phyloP scores from a whole-genome alignment of 2,797 vertebrate species.

The Characodon lateralis region DNA sequence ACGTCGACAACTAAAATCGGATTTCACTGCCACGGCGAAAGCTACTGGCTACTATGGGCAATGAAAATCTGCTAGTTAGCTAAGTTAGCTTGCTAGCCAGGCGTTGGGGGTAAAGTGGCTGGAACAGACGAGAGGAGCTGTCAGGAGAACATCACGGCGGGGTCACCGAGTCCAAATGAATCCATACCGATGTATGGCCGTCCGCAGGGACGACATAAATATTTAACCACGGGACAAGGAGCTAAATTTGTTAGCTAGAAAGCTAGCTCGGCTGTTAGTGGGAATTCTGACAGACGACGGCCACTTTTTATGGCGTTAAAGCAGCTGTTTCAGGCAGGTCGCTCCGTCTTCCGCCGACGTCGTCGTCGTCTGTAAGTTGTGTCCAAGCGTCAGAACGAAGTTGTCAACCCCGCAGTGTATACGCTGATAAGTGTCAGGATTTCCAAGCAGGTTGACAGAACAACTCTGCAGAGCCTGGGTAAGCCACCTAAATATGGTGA shows the following conservation, averaged over 20 bases:
- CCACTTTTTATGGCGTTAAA: constrained; percentile 63
- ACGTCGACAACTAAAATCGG: constrained; percentile 52
- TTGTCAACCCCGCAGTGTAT: constrained; percentile 50
- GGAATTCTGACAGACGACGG: constrained; percentile 68
- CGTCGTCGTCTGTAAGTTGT: constrained; percentile 14
- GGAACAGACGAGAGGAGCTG: constrained; percentile 47
- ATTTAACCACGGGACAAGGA: constrained; percentile 12
- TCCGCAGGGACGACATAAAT: constrained; percentile 40
- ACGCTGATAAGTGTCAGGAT: constrained; percentile 45
- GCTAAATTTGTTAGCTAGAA: constrained; percentile 48
- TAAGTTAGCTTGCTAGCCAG: constrained; percentile 63
- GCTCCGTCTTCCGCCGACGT: constrained; percentile 20
- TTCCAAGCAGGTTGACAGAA: constrained; percentile 69
- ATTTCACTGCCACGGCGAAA: constrained; percentile 51
- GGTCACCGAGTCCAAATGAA: constrained; percentile 45
- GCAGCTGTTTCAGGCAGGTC: constrained; percentile 35
- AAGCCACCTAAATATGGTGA: constrained; percentile 84
- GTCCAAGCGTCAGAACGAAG: constrained; percentile 10
- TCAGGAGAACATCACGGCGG: constrained; percentile 73
- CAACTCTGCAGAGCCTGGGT: constrained; percentile 73
- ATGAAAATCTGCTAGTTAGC: constrained; percentile 63
- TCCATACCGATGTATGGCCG: constrained; percentile 8
- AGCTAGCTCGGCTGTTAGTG: constrained; percentile 69
- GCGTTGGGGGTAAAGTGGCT: constrained; percentile 39
- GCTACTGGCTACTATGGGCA: constrained; percentile 37